A percentile compares a stretch with the other conserved stretches of the same genome.
Conservation (phyloP, 1,140 invertebrate genomes). For the Leptonema lineaticorne region DNA sequence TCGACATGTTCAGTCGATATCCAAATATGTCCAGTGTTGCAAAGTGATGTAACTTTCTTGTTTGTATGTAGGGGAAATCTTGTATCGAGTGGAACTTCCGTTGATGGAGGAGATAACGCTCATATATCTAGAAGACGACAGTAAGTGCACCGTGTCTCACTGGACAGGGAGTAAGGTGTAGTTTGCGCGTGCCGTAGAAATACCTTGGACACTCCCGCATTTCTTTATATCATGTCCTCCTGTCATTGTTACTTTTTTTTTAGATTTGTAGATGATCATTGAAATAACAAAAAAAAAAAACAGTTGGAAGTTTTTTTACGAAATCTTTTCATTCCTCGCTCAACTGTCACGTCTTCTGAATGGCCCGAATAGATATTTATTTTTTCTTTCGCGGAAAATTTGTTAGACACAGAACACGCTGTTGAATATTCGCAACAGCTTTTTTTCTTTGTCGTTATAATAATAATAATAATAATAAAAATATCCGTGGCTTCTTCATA, state of each 20-base stretch:
- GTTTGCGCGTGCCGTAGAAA: conserved; percentile 59
- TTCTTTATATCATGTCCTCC: conserved; percentile 57
- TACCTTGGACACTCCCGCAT: conserved; percentile 59
- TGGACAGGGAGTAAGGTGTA: conserved; percentile 57
- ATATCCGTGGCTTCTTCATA: conserved; percentile 32
- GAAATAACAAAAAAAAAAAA: no score
- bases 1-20: conserved; percentile 40
- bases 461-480: no score
- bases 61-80: conserved; percentile 80
- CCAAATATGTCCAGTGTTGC: conserved; percentile 28
- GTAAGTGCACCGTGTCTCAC: conserved; percentile 51
- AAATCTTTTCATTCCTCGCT: conserved; percentile 49
- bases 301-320: conserved; percentile 52
- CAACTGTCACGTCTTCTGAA: conserved; percentile 43
- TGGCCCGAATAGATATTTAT: no score
- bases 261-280: conserved; percentile 58
- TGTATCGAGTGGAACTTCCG: conserved; percentile 85
- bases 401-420: conserved; percentile 17
- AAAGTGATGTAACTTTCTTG: conserved; percentile 58
- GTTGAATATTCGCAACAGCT: conserved; percentile 11
- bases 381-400: conserved; percentile 4
- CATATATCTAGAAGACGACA: conserved; percentile 80
- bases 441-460: conserved; percentile 9
- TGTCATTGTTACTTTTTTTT: conserved; percentile 48
- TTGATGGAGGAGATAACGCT: conserved; percentile 87